phyloP scores from a whole-genome alignment of 2,113 vertebrate genomes.

The Euleptes europaea region DNA sequence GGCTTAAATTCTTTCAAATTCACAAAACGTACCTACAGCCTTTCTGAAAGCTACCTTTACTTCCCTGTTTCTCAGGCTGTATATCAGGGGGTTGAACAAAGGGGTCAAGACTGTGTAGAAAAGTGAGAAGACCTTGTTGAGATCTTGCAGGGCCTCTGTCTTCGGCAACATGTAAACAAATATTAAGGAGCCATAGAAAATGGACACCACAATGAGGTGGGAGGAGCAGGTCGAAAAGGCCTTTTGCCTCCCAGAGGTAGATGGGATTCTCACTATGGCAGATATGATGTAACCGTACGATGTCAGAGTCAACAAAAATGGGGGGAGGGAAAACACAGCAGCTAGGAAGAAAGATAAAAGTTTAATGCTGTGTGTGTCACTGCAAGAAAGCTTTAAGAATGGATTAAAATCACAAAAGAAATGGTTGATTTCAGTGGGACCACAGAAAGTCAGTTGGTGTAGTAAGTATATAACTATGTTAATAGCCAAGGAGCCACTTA shows the following conservation, averaged over 20 bases:
- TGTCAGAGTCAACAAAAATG: conserved; percentile 27
- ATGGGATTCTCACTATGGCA: not conserved
- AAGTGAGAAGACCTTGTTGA: conserved; percentile 22
- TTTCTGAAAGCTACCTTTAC: conserved; percentile 6
- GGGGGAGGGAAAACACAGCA: not conserved
- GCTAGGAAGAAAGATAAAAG: not conserved
- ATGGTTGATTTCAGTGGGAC: conserved; percentile 17
- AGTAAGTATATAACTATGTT: conserved; percentile 10
- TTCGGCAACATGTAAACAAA: conserved; percentile 16
- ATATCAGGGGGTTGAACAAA: conserved; percentile 14
- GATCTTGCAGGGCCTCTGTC: not conserved
- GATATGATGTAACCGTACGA: conserved; percentile 35
- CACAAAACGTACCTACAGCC: not conserved
- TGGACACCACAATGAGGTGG: conserved; percentile 33
- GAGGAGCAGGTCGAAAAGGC: conserved; percentile 55
- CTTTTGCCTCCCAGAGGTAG: conserved; percentile 13
- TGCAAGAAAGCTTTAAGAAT: not conserved
- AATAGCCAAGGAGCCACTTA: conserved; percentile 11
- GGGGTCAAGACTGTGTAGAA: conserved; percentile 20
- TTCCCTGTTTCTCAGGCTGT: conserved; percentile 26
- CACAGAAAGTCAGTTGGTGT: conserved; percentile 8
- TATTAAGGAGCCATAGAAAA: conserved; percentile 37
- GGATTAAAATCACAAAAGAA: conserved; percentile 53
- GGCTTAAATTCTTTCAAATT: not conserved
- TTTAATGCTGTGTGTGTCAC: not conserved